Base-by-base conservation (phyloP, 2,888 invertebrate species). In the Nemotelus pantherinus region DNA sequence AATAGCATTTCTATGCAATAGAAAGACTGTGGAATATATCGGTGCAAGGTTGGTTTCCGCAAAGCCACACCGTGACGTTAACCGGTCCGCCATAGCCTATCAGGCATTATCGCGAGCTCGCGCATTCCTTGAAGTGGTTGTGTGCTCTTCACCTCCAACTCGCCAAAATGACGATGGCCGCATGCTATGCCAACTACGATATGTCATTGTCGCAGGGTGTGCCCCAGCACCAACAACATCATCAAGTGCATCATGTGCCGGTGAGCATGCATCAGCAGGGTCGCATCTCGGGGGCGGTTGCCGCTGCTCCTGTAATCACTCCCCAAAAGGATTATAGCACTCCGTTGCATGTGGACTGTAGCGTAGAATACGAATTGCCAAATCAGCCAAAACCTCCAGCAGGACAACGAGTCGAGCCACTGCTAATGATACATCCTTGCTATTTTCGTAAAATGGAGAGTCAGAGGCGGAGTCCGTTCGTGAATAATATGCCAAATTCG, bases 281-380 rank as follows among this genome's bases (percentile, higher is more conserved):
- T n/a, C 83, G 80, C 82, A 82, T 76, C 83, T 85, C 86, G 85
- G 70, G 70, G 70, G 68, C 68, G 50, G 68, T 53, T 50, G 48
- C 68, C 6, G 39, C 60, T 44, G 77, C 81, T 78, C 88, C 81
- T 77, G 88, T 88, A 81, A 80, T 80, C 57, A 79, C 81, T 77
- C 89, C 89, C 83, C 90, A 91, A 87, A 94, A 94, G 89, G 94
- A 95, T 88, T 95, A 94, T 89, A 92, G 92, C 87, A 91, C 94
- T 88, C 95, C 95, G 84, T 90, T 95, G 86, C 94, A 95, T 89
- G 95, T 95, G 87, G 95, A 95, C 88, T 95, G 95, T 89, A 94
- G 94, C 89, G 95, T 95, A 84, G 95, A 95, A 89, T 95, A 95
- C 90, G 95, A 95, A 89, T 89, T 95, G 87, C 95, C 95, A 84